Evolutionary conservation across 2,888 invertebrate species (phyloP).

Genomic region (Trichacis sp.): DNA sequence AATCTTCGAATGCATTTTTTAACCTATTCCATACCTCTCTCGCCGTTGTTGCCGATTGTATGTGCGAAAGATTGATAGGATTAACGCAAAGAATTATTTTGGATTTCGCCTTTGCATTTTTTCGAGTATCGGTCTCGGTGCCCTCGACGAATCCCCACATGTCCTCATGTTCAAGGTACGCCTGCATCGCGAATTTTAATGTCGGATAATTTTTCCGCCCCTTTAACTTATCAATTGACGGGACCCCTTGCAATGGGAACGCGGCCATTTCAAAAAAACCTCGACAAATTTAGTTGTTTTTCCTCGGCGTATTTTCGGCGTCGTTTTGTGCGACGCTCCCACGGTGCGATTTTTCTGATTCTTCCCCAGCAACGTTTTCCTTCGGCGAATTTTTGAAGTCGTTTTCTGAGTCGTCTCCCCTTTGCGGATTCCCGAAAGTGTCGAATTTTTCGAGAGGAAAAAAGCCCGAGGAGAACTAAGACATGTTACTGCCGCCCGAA

Average conservation of each 20-base stretch:
- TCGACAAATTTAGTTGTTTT: no score
- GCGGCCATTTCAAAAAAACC: no score
- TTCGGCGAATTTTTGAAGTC: no score
- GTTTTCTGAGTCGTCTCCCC: no score
- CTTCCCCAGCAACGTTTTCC: no score
- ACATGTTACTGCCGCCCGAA: no score
- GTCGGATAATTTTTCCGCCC: constrained; percentile 24
- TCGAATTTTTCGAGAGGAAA: no score
- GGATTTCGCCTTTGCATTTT: constrained; percentile 33
- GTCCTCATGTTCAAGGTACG: constrained; percentile 17
- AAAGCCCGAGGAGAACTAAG: no score
- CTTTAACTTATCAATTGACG: constrained; percentile 10
- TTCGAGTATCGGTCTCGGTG: constrained; percentile 6
- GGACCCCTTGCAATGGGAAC: neutral
- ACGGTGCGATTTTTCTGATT: no score
- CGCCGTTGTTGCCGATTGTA: constrained; percentile 44
- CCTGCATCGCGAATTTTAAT: constrained; percentile 23
- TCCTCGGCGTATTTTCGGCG: no score
- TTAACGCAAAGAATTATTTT: constrained; percentile 50
- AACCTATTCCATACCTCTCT: constrained; percentile 51
- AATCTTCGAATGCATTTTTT: constrained; percentile 49
- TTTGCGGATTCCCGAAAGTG: no score
- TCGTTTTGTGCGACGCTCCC: no score
- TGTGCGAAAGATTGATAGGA: constrained; percentile 48
- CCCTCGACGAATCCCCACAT: constrained; percentile 23